These are phyloP conservation scores for Adoxophyes honmai DNA, from an alignment of 1,140 invertebrate genomes.

Conservation along the genomic window DNA sequence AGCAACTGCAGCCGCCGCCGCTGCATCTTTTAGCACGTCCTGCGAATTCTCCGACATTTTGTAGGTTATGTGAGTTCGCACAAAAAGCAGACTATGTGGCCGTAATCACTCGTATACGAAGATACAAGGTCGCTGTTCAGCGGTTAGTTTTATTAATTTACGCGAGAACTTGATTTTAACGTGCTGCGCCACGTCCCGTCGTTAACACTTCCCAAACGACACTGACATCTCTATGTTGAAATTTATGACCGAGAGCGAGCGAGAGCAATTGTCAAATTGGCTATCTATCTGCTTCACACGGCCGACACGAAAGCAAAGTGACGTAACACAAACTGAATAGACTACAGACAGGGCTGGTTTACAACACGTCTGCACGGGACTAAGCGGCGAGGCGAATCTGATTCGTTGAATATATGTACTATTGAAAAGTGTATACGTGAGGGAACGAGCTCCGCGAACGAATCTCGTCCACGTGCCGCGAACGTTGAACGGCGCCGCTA, in stretches of 20 bases:
- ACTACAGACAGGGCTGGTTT: not conserved
- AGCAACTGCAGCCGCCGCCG: slow-evolving; percentile 47
- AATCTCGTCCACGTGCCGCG: slow-evolving; percentile 12
- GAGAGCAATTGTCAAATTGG: not conserved
- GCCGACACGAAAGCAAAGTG: slow-evolving; percentile 9
- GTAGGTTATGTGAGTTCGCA: slow-evolving; percentile 36
- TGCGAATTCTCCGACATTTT: slow-evolving; percentile 66
- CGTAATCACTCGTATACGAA: slow-evolving; percentile 31
- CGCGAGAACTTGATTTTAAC: slow-evolving; percentile 1
- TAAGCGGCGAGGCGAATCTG: not conserved
- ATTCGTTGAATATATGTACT: not conserved
- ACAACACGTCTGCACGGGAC: not conserved
- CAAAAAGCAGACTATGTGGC: slow-evolving; percentile 24
- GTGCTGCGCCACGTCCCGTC: not conserved
- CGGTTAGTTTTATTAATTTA: slow-evolving; percentile 27
- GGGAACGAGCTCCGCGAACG: not conserved
- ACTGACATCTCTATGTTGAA: slow-evolving; percentile 15
- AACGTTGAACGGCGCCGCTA: not conserved
- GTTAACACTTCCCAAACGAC: slow-evolving; percentile 11
- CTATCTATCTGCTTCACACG: not conserved
- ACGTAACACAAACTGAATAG: slow-evolving; percentile 11
- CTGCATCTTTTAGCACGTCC: slow-evolving; percentile 61
- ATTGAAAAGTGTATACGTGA: slow-evolving; percentile 2
- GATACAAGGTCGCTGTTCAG: slow-evolving; percentile 42
- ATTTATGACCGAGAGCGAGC: slow-evolving; percentile 4